These are phyloP conservation scores for Etheostoma perlongum DNA, from an alignment of 2,797 vertebrate species.

Conservation along the genomic window DNA sequence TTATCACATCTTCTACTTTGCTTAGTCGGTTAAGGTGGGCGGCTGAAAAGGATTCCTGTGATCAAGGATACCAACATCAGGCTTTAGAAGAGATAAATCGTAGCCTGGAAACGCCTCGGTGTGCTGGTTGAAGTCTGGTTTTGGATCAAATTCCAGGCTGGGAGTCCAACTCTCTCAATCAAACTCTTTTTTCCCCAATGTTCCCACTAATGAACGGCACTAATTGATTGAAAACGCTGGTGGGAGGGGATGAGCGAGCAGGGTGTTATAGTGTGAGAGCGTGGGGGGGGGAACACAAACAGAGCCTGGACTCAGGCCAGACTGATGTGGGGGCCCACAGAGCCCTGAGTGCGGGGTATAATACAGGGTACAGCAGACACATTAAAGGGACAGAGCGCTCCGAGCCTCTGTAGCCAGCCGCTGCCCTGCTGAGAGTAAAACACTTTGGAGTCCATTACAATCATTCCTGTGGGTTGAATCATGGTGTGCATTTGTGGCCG, in stretches of 20 bases:
- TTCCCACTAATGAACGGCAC: constrained; percentile 80
- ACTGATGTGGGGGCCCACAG: constrained; percentile 60
- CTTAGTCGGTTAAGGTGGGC: constrained; percentile 9
- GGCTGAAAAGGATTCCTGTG: constrained; percentile 59
- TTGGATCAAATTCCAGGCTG: constrained; percentile 64
- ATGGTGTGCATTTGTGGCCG: constrained; percentile 50
- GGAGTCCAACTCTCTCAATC: constrained; percentile 77
- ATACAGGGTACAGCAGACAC: constrained; percentile 54
- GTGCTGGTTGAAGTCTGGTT: constrained; percentile 55
- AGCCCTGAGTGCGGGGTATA: constrained; percentile 44
- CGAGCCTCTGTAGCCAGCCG: constrained; percentile 26
- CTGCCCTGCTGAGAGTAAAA: constrained; percentile 56
- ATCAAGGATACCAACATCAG: constrained; percentile 56
- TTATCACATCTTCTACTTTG: constrained; percentile 23
- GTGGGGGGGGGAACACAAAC: constrained; percentile 37
- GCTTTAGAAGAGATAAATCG: constrained; percentile 38
- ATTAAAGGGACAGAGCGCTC: constrained; percentile 59
- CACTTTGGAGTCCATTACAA: constrained; percentile 54
- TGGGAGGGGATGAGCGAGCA: constrained; percentile 72
- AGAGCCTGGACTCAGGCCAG: constrained; percentile 66
- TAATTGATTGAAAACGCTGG: constrained; percentile 84
- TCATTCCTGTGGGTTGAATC: constrained; percentile 59
- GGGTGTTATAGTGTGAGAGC: constrained; percentile 61
- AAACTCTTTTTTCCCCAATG: constrained; percentile 71
- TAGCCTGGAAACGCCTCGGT: constrained; percentile 56